Base-by-base conservation (phyloP, 1,140 invertebrate species). In the Drosophila mauritiana region DNA sequence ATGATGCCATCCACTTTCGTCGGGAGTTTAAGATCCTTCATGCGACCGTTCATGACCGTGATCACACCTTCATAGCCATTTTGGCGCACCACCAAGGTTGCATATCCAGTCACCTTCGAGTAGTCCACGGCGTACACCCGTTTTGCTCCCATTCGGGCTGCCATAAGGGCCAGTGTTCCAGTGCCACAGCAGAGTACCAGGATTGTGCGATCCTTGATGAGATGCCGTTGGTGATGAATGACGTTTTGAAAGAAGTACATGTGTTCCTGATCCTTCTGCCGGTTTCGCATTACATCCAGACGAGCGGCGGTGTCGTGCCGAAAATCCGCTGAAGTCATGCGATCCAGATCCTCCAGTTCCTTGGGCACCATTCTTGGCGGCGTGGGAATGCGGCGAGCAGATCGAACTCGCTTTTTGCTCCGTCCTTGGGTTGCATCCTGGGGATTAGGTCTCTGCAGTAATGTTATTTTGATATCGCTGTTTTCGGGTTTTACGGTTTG, bases 151-250 rank as follows among this genome's bases (percentile, higher is more conserved):
- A 98, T 97, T 91, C 98, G 98, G 0, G 98, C 98, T 27, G 98
- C 98, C 94, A 99, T 99, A 97, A 99, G 99, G n/a, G 98, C 99
- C 6, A 99, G 94, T 80, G 99, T 99, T 17, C 98, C 99, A 10
- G 98, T 99, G 7, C 98, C 99, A 93, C 98, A 99, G 2, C 98
- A 98, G 72, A 99, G 97, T 92, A 99, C 98, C 52, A 99, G 94
- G 7, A 99, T 98, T 51, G 95, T 95, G 93, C 97, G 97, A 93
- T 97, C 97, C 92, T 96, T 96, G 92, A 98, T 98, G 27, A 98
- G 93, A 93, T 99, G 98, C 93, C 97, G 97, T 93, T 99, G 99
- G 92, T 99, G 97, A 80, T 97, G 97, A 95, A 99, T 99, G 8
- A 98, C 97, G 91, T 98, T 98, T 43, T 97, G 95, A 91, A 99